Evolutionary conservation across 1,140 invertebrate genomes (phyloP).

Genomic region (Zaprionus capensis): DNA sequence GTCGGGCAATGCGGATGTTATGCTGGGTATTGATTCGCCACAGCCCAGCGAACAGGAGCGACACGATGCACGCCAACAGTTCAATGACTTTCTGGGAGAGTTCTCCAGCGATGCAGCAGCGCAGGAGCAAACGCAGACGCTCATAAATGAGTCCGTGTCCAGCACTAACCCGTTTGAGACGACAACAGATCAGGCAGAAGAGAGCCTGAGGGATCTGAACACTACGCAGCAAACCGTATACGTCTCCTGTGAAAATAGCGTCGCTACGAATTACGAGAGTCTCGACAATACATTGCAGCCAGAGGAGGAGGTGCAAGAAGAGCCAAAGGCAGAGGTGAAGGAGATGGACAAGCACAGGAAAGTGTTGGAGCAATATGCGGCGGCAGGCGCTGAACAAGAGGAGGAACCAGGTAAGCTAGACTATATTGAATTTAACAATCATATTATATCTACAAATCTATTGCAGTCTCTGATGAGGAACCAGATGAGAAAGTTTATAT

Average conservation of each 20-base stretch:
- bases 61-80: conserved; percentile 54
- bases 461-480: conserved; percentile 76
- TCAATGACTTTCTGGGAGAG: conserved; percentile 70
- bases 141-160: conserved; percentile 26
- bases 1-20: conserved; percentile 85
- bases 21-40: conserved; percentile 83
- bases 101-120: conserved; percentile 19
- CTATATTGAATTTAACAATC: too few relatives aligned
- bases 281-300: conserved; percentile 18
- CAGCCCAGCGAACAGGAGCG: conserved; percentile 49
- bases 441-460: too few relatives aligned
- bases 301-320: background rate
- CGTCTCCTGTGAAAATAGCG: conserved; percentile 54
- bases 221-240: conserved; percentile 51
- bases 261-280: conserved; percentile 55
- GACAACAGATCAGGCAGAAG: conserved; percentile 46
- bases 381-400: conserved; percentile 17
- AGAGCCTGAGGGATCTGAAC: background rate
- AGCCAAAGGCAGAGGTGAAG: background rate
- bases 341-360: conserved; percentile 56
- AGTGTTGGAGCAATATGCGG: conserved; percentile 57
- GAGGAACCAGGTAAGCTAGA: conserved; percentile 44
- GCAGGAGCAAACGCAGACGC: conserved; percentile 26
- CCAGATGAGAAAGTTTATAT: conserved; percentile 77
- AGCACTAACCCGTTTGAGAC: conserved; percentile 43